Evolutionary conservation across 30 jellyfish, hydroid and myxozoan species (phyloP).

Genomic region (Hydractinia echinata): DNA sequence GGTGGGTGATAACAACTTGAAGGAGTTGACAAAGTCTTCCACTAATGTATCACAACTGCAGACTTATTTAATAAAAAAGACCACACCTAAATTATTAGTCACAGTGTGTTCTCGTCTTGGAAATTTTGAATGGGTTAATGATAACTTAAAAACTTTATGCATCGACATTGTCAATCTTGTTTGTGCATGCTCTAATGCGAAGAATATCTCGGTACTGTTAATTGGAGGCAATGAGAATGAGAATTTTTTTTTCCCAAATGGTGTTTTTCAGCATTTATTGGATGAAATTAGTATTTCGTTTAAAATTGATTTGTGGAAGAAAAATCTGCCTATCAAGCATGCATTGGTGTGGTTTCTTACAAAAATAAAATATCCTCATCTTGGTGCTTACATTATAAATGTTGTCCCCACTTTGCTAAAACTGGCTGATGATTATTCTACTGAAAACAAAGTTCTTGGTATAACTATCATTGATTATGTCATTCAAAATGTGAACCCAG

Average conservation of each 20-base stretch:
- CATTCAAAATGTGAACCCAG: slow-evolving; percentile 55
- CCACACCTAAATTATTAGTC: slow-evolving; percentile 1
- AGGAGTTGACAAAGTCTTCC: background rate
- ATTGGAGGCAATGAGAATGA: slow-evolving; percentile 19
- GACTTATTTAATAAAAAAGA: slow-evolving; percentile 1
- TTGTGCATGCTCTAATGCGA: slow-evolving; percentile 15
- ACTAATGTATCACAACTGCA: background rate
- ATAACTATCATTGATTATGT: slow-evolving; percentile 38
- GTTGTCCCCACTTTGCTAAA: slow-evolving; percentile 48
- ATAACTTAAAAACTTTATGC: background rate
- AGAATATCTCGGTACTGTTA: slow-evolving; percentile 20
- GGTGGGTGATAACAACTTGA: background rate
- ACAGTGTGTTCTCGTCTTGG: slow-evolving; percentile 5
- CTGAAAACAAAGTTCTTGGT: slow-evolving; percentile 61
- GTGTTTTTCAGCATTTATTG: slow-evolving; percentile 31
- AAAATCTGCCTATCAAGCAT: slow-evolving; percentile 36
- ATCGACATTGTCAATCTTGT: background rate
- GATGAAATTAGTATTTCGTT: slow-evolving; percentile 29
- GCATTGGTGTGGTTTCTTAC: slow-evolving; percentile 32
- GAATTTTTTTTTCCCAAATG: slow-evolving; percentile 36
- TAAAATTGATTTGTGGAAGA: slow-evolving; percentile 49
- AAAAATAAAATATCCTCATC: slow-evolving; percentile 53
- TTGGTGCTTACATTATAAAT: slow-evolving; percentile 33
- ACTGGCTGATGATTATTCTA: slow-evolving; percentile 47
- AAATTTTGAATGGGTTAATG: slow-evolving; percentile 15